These are phyloP conservation scores for Euleptes europaea DNA, from an alignment of 2,113 vertebrate genomes.

Conservation along the genomic window DNA sequence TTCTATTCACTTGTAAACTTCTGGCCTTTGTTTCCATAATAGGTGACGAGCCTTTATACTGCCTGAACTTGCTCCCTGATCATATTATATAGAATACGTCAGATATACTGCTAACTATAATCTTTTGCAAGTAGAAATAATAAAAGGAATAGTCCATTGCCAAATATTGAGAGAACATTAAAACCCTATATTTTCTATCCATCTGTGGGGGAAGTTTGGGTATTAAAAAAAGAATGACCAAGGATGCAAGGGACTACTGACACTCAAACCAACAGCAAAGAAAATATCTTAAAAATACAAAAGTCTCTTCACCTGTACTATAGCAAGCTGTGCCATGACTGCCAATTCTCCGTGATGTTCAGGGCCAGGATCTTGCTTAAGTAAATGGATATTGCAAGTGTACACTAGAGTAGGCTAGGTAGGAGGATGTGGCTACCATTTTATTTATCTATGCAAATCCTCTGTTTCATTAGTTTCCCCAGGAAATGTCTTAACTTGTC, in stretches of 20 bases:
- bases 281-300: neutral
- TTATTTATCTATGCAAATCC: conserved; percentile 37
- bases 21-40: conserved; percentile 39
- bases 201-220: conserved; percentile 36
- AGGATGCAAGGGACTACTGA: conserved; percentile 20
- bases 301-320: neutral
- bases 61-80: conserved; percentile 19
- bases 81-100: conserved; percentile 19
- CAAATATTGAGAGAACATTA: conserved; percentile 36
- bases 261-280: neutral
- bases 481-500: neutral
- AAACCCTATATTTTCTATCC: conserved; percentile 34
- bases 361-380: conserved; percentile 41
- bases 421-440: neutral
- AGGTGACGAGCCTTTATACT: conserved; percentile 8
- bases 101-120: conserved; percentile 22
- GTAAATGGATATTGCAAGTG: conserved; percentile 56
- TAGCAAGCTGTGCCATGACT: conserved; percentile 15
- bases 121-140: conserved; percentile 22
- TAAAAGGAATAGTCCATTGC: conserved; percentile 38
- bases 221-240: conserved; percentile 39
- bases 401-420: conserved; percentile 31
- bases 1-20: conserved; percentile 14
- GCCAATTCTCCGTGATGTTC: conserved; percentile 26
- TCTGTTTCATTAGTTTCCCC: conserved; percentile 8